These are phyloP conservation scores for Neogale vison DNA, from an alignment of 2,113 vertebrate species.

Conservation along the genomic window DNA sequence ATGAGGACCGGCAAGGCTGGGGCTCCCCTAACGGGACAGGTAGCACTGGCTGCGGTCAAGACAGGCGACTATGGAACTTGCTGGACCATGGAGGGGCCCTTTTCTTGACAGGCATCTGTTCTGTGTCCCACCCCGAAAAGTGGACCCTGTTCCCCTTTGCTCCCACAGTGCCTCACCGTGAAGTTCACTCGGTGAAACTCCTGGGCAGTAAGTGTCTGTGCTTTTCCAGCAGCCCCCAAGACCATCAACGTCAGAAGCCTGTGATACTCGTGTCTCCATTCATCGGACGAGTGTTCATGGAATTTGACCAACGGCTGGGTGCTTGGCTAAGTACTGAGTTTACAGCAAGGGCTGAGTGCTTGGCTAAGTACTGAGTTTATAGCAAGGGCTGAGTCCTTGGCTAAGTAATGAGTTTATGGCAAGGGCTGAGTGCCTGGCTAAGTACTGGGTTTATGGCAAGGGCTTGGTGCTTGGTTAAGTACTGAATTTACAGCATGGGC, in stretches of 20 bases:
- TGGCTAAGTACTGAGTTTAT: too few relatives aligned
- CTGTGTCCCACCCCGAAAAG: not conserved
- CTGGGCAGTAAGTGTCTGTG: not conserved
- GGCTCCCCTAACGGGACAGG: not conserved
- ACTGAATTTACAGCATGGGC: not conserved
- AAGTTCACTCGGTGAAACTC: not conserved
- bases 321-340: not conserved
- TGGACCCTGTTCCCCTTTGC: not conserved
- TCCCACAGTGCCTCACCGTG: rapidly evolving
- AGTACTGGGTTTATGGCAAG: not conserved
- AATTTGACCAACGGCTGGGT: not conserved
- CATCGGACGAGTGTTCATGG: rapidly evolving
- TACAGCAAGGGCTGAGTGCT: not conserved
- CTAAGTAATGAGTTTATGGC: too few relatives aligned
- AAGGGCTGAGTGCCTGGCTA: too few relatives aligned
- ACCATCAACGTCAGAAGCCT: not conserved
- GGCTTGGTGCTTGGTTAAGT: not conserved
- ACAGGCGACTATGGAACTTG: not conserved
- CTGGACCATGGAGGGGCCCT: not conserved
- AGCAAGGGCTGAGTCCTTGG: too few relatives aligned
- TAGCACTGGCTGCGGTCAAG: too few relatives aligned
- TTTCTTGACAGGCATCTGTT: rapidly evolving
- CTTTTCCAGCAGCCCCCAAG: not conserved
- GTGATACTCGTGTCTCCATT: not conserved
- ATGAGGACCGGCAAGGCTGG: not conserved